Evolutionary conservation across 2,888 invertebrate genomes (phyloP).

Genomic region (Operophtera brumata): DNA sequence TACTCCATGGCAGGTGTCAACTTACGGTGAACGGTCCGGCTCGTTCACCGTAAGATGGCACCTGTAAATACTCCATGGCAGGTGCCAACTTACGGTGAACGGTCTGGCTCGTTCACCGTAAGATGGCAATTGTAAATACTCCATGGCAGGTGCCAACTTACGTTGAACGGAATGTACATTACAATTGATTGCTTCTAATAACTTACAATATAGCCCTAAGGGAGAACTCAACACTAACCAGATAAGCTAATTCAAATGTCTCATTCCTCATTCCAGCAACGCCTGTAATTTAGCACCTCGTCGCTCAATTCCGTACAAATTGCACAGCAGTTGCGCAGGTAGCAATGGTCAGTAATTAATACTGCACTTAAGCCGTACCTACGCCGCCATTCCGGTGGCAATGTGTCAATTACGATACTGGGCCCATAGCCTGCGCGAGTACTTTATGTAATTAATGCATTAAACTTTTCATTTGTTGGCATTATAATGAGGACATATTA

Average conservation of each 20-base stretch:
- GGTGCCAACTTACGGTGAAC: too few relatives aligned
- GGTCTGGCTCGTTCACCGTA: too few relatives aligned
- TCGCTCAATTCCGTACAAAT: conserved; percentile 5
- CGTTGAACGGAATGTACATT: too few relatives aligned
- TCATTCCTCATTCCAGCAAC: not conserved
- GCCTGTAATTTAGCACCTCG: conserved; percentile 7
- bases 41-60: too few relatives aligned
- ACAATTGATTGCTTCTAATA: not conserved
- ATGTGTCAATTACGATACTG: conserved; percentile 16
- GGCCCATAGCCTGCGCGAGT: conserved; percentile 2
- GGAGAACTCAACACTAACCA: not conserved
- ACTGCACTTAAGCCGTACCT: conserved; percentile 11
- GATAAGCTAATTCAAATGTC: not conserved
- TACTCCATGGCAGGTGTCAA: too few relatives aligned
- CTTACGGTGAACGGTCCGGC: too few relatives aligned
- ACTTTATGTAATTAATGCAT: not conserved
- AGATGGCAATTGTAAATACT: too few relatives aligned
- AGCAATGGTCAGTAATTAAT: conserved; percentile 14
- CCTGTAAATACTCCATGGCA: too few relatives aligned
- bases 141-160: too few relatives aligned
- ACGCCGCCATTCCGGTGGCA: conserved; percentile 4
- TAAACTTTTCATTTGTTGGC: conserved; percentile 1
- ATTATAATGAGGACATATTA: too few relatives aligned
- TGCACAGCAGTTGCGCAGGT: conserved; percentile 2
- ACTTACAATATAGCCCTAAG: too few relatives aligned